Percentiles rank a stretch among this genome's conserved stretches.
Conservation (phyloP, 2,113 vertebrate genomes). For the Neodon shergylaensis region DNA sequence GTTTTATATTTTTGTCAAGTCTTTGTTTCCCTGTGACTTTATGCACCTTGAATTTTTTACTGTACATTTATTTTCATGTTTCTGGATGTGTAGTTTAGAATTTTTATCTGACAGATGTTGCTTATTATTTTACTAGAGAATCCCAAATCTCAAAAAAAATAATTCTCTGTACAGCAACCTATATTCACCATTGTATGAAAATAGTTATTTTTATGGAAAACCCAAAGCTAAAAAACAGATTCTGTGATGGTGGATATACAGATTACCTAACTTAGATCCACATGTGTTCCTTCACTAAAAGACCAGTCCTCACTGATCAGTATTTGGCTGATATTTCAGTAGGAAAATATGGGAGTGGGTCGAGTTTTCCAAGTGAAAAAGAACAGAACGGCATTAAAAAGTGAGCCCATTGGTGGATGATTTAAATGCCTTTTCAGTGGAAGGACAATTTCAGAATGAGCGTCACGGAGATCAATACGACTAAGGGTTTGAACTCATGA, state of each 20-base stretch:
- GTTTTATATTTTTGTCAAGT: no score
- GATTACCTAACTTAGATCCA: not conserved
- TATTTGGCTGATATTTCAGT: not conserved
- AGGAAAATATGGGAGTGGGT: not conserved
- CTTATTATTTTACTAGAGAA: not conserved
- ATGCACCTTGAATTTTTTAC: not conserved
- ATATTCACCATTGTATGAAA: not conserved
- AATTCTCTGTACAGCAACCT: not conserved
- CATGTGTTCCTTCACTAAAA: not conserved
- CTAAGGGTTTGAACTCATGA: not conserved
- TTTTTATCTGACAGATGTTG: not conserved
- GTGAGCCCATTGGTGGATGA: no score
- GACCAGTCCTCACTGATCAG: not conserved
- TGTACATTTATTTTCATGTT: not conserved
- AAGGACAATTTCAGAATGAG: not conserved
- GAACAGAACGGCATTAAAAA: no score
- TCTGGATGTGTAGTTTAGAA: not conserved
- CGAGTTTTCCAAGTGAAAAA: no score
- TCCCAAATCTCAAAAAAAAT: not conserved
- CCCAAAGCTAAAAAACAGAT: not conserved
- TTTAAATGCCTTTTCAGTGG: no score
- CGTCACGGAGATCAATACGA: no score
- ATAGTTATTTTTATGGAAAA: not conserved
- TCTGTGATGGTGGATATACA: not conserved
- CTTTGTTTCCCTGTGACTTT: no score